phyloP scores from a whole-genome alignment of 1,140 invertebrate species.

The Drosophila varians region DNA sequence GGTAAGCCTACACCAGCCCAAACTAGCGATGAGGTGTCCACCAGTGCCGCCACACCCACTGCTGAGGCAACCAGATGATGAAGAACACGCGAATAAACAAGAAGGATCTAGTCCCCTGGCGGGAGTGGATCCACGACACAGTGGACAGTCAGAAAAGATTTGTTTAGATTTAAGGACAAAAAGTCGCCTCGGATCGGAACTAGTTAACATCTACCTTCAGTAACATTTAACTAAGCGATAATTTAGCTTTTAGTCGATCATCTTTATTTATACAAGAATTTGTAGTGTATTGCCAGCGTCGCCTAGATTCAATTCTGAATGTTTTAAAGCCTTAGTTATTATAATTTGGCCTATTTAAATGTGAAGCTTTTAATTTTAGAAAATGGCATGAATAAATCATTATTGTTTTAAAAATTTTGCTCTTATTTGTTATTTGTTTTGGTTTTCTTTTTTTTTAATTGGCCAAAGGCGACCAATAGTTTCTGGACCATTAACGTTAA shows the following conservation, averaged over 20 bases:
- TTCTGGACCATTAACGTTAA: neutral
- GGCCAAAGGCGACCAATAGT: neutral
- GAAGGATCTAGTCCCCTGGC: conserved; percentile 23
- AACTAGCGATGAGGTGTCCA: conserved; percentile 64
- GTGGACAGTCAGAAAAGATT: neutral
- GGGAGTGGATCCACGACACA: conserved; percentile 11
- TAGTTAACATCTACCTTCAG: conserved; percentile 81
- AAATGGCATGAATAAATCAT: conserved; percentile 68
- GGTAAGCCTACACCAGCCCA: conserved; percentile 7
- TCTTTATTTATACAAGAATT: conserved; percentile 70
- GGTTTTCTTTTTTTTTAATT: conserved; percentile 23
- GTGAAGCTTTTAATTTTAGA: conserved; percentile 62
- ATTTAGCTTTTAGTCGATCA: conserved; percentile 65
- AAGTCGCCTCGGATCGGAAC: conserved; percentile 63
- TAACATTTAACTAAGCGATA: conserved; percentile 54
- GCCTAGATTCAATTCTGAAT: conserved; percentile 53
- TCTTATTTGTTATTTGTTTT: conserved; percentile 40
- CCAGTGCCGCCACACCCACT: conserved; percentile 60
- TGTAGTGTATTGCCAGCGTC: conserved; percentile 64
- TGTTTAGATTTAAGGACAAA: conserved; percentile 37
- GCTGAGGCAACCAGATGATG: conserved; percentile 63
- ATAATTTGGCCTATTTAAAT: conserved; percentile 75
- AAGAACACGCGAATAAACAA: neutral
- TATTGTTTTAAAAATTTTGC: conserved; percentile 61
- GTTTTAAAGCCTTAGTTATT: conserved; percentile 54